Evolutionary conservation across 2,113 vertebrate genomes (phyloP).

Genomic region (Oreotrochilus melanogaster): DNA sequence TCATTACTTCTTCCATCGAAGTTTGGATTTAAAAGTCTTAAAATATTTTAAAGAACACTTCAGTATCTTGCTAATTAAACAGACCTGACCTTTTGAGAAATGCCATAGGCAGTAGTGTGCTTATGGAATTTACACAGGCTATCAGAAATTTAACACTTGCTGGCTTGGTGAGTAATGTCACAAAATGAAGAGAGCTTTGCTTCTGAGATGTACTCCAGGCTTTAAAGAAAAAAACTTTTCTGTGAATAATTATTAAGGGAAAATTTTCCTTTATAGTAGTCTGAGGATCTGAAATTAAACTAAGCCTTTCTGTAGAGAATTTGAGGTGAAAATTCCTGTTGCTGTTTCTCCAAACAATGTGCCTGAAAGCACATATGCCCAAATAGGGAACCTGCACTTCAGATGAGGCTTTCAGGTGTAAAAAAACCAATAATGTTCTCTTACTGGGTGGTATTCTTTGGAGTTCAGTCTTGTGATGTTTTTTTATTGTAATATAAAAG

Average conservation of each 20-base stretch:
- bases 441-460: background rate
- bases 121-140: slow-evolving; percentile 46
- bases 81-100: slow-evolving; percentile 65
- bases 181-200: slow-evolving; percentile 41
- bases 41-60: slow-evolving; percentile 62
- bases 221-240: slow-evolving; percentile 25
- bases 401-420: background rate
- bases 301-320: background rate
- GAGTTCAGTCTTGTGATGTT: background rate
- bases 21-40: slow-evolving; percentile 8
- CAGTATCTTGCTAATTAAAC: slow-evolving; percentile 63
- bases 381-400: background rate
- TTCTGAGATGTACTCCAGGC: background rate
- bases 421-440: background rate
- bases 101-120: slow-evolving; percentile 19
- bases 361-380: background rate
- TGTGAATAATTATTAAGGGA: background rate
- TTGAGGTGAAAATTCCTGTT: background rate
- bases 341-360: background rate
- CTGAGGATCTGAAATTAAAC: background rate
- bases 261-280: background rate
- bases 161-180: slow-evolving; percentile 46
- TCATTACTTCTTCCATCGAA: slow-evolving; percentile 38
- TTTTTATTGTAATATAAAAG: background rate
- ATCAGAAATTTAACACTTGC: slow-evolving; percentile 35